phyloP scores from a whole-genome alignment of 2,888 invertebrate genomes.

The Timandra comae region DNA sequence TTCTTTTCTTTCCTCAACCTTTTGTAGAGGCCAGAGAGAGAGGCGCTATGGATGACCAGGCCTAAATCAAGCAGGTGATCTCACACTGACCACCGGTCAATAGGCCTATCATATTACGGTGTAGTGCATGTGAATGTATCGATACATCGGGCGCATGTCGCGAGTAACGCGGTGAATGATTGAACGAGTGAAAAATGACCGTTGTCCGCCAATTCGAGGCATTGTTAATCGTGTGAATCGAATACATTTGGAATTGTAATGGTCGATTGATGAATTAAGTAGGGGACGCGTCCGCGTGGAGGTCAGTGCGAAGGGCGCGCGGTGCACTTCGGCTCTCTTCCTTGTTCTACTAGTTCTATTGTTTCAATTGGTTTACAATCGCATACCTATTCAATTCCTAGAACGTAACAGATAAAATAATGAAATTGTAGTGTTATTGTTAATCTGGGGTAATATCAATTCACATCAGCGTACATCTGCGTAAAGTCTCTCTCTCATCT shows the following conservation, averaged over 20 bases:
- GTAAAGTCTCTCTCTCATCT: too few species aligned
- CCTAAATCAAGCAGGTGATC: slow-evolving; percentile 47
- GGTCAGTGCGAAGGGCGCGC: slow-evolving; percentile 50
- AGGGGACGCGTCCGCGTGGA: slow-evolving; percentile 32
- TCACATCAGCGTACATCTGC: too few species aligned
- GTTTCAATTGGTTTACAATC: too few species aligned
- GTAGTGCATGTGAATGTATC: slow-evolving; percentile 62
- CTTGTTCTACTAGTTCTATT: slow-evolving; percentile 19
- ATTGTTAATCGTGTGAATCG: slow-evolving; percentile 58
- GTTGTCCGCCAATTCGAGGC: slow-evolving; percentile 45
- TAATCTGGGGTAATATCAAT: too few species aligned
- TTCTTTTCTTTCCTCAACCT: slow-evolving; percentile 22
- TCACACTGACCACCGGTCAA: slow-evolving; percentile 65
- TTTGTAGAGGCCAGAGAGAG: slow-evolving; percentile 20
- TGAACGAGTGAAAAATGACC: slow-evolving; percentile 35
- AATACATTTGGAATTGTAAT: slow-evolving; percentile 66
- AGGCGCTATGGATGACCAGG: slow-evolving; percentile 26
- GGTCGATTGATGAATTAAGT: slow-evolving; percentile 35
- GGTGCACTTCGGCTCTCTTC: slow-evolving; percentile 24
- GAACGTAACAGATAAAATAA: too few species aligned
- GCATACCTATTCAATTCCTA: too few species aligned
- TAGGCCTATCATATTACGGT: slow-evolving; percentile 57
- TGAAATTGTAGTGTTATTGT: too few species aligned
- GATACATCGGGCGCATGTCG: slow-evolving; percentile 37
- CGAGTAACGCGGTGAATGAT: slow-evolving; percentile 50